Base-by-base conservation (phyloP, 2,797 vertebrate species). In the Lagodon rhomboides region DNA sequence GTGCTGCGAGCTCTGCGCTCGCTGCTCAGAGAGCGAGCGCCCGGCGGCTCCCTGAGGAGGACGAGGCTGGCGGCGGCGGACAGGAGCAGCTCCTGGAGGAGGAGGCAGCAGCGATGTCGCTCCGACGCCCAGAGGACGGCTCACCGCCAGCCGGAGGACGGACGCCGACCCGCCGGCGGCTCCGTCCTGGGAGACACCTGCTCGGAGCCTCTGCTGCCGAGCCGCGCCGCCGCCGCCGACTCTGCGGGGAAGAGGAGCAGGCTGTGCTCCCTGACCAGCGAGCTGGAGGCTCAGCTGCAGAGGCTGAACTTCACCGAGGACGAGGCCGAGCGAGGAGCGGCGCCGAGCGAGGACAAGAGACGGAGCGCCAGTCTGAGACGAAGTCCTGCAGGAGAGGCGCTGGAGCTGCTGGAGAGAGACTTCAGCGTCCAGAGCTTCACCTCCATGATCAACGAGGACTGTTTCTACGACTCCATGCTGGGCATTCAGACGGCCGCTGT, bases 371-470 rank as follows among this genome's bases (percentile, higher is more conserved):
- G 94, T 87, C 89, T 82, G 56, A 22, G 16, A 1, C 49, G n/a
- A 2, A 12, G 93, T 17, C 41, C 56, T 1, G 92, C 91, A 64
- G 90, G 91, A 73, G 91, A 85, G 91, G 43, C 68, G 18, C 72
- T 94, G 23, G 96, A 97, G 22, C 89, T 96, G 55, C 90, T 98
- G 77, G 96, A 96, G 86, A 94, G 96, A 80, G 97, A 99, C 91
- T 98, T 96, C 94, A 97, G 97, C 0, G 92, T 97, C 18, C 97
- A 98, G 91, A 98, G 97, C 81, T 87, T 98, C 89, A 93, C 94
- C 10, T 97, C 97, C 0, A 96, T 96, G 0, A 94, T 97, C 54
- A 98, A 90, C 11, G 97, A 98, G 83, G 97, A 97, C 90, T 97
- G 96, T 64, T 98, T 98, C 91, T 98, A 96, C 11, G 92, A 92